These are phyloP conservation scores for Cylindroiulus punctatus DNA, from an alignment of 2,888 invertebrate genomes.

Conservation along the genomic window DNA sequence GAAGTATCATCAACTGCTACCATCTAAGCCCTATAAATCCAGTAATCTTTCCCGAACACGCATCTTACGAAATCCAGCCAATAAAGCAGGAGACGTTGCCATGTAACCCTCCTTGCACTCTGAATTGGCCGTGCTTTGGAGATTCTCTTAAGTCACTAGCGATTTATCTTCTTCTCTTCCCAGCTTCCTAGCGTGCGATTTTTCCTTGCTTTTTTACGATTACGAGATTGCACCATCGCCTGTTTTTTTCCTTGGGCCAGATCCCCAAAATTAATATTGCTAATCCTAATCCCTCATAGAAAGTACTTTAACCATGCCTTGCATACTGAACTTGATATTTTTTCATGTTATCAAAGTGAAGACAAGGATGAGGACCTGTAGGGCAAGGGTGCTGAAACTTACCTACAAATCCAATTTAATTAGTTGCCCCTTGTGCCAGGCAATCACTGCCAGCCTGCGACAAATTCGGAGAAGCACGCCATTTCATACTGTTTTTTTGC, in stretches of 20 bases:
- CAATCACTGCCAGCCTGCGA: no score
- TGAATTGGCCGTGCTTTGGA: conserved; percentile 45
- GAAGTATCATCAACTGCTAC: conserved; percentile 44
- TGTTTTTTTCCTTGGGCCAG: background rate
- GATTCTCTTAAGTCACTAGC: conserved; percentile 22
- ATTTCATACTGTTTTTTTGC: no score
- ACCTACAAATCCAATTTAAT: no score
- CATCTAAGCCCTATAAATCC: conserved; percentile 51
- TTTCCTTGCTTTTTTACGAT: conserved; percentile 30
- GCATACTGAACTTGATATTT: background rate
- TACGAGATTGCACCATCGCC: background rate
- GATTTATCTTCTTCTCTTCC: background rate
- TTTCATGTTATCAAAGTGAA: no score
- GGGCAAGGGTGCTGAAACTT: no score
- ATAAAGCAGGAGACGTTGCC: conserved; percentile 50
- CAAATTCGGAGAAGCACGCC: no score
- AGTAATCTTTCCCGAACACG: conserved; percentile 52
- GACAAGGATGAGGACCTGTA: no score
- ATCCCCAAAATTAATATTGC: conserved; percentile 19
- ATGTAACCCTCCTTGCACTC: conserved; percentile 38
- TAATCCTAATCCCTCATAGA: conserved; percentile 26
- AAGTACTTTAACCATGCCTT: background rate
- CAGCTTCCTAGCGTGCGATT: conserved; percentile 3
- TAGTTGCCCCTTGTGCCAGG: no score
- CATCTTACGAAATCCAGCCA: conserved; percentile 44